Base-by-base conservation (phyloP, 2,797 vertebrate genomes). In the Syncerus caffer region DNA sequence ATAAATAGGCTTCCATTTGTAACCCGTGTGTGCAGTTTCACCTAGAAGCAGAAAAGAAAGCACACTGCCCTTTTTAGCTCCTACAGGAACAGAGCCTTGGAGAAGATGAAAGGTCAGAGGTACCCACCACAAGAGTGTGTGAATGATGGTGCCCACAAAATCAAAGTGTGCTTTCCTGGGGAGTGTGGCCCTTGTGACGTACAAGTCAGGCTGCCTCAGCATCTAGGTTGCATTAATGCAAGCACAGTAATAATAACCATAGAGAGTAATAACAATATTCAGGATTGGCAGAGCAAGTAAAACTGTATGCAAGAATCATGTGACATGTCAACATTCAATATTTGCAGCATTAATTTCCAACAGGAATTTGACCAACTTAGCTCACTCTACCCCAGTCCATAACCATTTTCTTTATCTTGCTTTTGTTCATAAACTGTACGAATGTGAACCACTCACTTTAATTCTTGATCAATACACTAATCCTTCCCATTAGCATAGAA, bases 1-100 rank as follows among this genome's bases (percentile, higher is more conserved):
- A 74, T 94, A 78, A 96, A 64, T 85, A 64, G n/a, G 89, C 93
- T 58, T 94, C 89, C 83, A 78, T 90, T 93, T 93, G 88, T 93
- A 90, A 95, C 15, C 23, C 80, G 74, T 1, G 3, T 55, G 16
- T 34, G 42, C 29, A 57, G 50, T 92, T 97, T 88, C 53, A 85
- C 79, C 15, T 45, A 86, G 47, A 92, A 87, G 51, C 42, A 62
- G n/a, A 79, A 25, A 38, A 92, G 85, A 55, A 90, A 50, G 5
- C 34, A 51, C 31, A 53, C 12, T 90, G 47, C 34, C 51, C n/a
- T 78, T 93, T 90, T 96, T 76, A 95, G 71, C 85, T 95, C 60
- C 92, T n/a, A 50, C 89, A 89, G 80, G 89, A 27, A 42, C 85
- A 80, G 83, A 87, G 3, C 58, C 47, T 13, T 87, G 76, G 51